These are phyloP conservation scores for Setophaga coronata DNA, from an alignment of 2,113 vertebrate genomes.

Conservation along the genomic window DNA sequence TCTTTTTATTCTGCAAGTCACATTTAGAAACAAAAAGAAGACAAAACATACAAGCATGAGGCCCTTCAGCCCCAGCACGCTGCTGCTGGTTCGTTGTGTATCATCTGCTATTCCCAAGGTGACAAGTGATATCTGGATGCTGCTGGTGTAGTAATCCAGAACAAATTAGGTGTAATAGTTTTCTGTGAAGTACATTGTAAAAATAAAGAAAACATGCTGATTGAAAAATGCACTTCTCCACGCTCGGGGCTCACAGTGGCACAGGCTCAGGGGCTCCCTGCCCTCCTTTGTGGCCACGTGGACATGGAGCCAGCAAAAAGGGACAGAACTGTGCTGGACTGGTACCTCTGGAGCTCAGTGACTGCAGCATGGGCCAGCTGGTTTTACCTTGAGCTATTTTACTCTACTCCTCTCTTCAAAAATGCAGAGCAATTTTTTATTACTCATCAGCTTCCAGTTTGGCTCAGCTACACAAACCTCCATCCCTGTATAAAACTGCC, in stretches of 20 bases:
- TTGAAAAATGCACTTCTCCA: not conserved
- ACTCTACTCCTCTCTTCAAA: not conserved
- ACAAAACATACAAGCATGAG: not conserved
- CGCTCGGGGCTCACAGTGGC: not conserved
- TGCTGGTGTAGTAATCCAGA: constrained; percentile 45
- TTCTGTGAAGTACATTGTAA: not conserved
- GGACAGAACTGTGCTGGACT: not conserved
- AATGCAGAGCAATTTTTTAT: not conserved
- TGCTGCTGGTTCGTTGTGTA: not conserved
- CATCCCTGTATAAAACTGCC: not conserved
- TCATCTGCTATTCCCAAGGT: constrained; percentile 15
- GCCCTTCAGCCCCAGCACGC: not conserved
- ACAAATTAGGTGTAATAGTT: constrained; percentile 17
- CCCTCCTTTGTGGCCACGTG: accelerated
- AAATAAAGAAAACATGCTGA: not conserved
- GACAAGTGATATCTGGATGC: not conserved
- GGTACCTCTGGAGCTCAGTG: not conserved
- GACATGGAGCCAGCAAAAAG: accelerated
- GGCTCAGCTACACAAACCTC: not conserved
- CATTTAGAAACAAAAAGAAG: not conserved
- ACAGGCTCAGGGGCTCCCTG: not conserved
- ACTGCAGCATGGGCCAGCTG: not conserved
- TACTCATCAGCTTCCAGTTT: constrained; percentile 10
- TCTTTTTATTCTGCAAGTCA: not conserved
- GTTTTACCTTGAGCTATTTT: not conserved